phyloP scores from a whole-genome alignment of 1,140 invertebrate species.

The Eueides isabella region DNA sequence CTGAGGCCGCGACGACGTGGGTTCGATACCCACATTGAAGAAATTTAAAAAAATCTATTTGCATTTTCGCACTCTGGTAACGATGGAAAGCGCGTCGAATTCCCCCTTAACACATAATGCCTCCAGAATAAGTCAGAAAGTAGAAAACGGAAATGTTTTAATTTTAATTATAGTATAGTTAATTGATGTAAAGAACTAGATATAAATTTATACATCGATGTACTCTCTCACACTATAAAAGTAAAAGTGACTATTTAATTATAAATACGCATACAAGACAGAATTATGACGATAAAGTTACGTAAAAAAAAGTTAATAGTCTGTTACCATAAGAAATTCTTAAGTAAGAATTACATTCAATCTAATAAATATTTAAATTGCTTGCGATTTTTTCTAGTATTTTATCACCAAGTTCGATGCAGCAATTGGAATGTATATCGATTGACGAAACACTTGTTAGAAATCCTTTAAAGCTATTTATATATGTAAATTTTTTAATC shows the following conservation, averaged over 20 bases:
- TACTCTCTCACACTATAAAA: background rate
- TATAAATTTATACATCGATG: background rate
- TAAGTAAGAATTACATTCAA: background rate
- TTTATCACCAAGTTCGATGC: background rate
- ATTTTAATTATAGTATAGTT: background rate
- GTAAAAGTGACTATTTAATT: slow-evolving; percentile 3
- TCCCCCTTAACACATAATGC: too few relatives aligned
- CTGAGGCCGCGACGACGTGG: too few relatives aligned
- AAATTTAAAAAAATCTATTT: too few relatives aligned
- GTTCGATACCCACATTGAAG: too few relatives aligned
- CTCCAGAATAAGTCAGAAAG: too few relatives aligned
- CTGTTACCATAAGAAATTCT: slow-evolving; percentile 11
- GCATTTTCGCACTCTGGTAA: too few relatives aligned
- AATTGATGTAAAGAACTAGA: background rate
- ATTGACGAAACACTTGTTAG: background rate
- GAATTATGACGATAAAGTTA: slow-evolving; percentile 1
- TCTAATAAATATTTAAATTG: background rate
- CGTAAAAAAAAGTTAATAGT: slow-evolving; percentile 12
- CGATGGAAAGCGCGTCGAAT: too few relatives aligned
- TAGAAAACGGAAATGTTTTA: too few relatives aligned
- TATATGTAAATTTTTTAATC: too few relatives aligned
- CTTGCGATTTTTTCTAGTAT: background rate
- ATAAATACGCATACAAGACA: slow-evolving; percentile 10
- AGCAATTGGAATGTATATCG: background rate
- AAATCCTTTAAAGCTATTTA: too few relatives aligned